Evolutionary conservation across 2,797 vertebrate genomes (phyloP), one percentile per base, ranked within the genome.

Genomic region (Hypotaenidia philippensis): DNA sequence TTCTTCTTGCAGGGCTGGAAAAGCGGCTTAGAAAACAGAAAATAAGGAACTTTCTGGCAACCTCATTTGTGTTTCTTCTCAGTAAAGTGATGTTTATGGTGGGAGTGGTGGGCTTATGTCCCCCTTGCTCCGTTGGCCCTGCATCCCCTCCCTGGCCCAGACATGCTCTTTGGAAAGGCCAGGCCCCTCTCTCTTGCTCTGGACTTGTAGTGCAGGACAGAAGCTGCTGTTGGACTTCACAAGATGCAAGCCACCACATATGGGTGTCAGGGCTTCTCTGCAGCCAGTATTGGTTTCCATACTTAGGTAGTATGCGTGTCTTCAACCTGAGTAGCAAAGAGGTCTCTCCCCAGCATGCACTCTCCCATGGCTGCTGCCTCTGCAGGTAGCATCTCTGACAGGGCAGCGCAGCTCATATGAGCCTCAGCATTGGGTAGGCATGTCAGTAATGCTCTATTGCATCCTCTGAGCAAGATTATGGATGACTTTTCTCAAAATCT

Each of bases 331-430:
- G 61, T 1, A 1, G 11, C 78, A 49, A n/a, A 34, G 64, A 18
- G 26, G 26, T 45, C 14, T 44, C 59, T 77, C 64, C 17, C 15
- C 0, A 0, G 20, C 0, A 0, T 5, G 26, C 29, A 26, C 9
- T 65, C n/a, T 44, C 4, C 10, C 0, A 2, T 4, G 9, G 55
- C 55, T 18, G 27, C n/a, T 31, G 60, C 27, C 63, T 60, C 36
- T 0, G 0, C 64, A 8, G 0, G 0, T 19, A 4, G 38, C 20
- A 9, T 25, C 56, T 9, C 69, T 21, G 36, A 23, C 6, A 22
- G 5, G 32, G 32, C 50, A 26, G 40, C 53, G 29, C 0, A 1
- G 36, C 12, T 20, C 1, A 1, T 10, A 19, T 1, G 1, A 56
- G 2, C 34, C 16, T 3, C 7, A 47, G 45, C 45, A 47, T 11